Evolutionary conservation across 2,797 vertebrate species (phyloP), one percentile per base, ranked within the genome.

Genomic region (Halcyon leucocephala): DNA sequence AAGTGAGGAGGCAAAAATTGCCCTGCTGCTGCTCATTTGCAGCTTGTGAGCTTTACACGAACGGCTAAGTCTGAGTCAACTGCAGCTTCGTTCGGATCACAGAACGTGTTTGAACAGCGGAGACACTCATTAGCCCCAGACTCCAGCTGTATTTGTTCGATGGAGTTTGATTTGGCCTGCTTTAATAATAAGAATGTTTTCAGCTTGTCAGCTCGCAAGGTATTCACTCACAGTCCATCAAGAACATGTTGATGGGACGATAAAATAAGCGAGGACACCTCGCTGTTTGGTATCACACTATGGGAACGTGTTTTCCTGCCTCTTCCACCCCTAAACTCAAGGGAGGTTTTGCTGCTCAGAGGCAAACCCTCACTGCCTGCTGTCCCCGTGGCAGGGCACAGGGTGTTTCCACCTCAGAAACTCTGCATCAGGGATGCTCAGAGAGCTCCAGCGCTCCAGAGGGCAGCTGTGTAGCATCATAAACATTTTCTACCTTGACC

Each of bases 121-220:
- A 88, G 60, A 71, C 88, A 35, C n/a, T 78, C 76, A 26, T 83
- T 81, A 91, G 12, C 41, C 41, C 14, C 17, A 46, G 49, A 78
- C 52, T 52, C 62, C 48, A 60, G 51, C 35, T 21, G 21, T 41
- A 29, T 88, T 90, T 93, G 52, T 46, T 91, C 16, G 3, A 51
- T 8, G 28, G 46, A n/a, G 46, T 71, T 94, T 88, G 65, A 58
- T 74, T 80, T 74, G 69, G 35, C 37, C 60, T 52, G 81, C 35
- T 82, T 49, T 61, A 83, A 35, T 35, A 60, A 60, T 28, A 72
- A 37, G 55, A 62, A 86, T 37, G 9, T 48, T 74, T 92, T 51
- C 61, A 52, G 28, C 52, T 82, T 57, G 60, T 73, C 84, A 91
- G 57, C 39, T 44, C 37, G 39, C 37, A 77, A 76, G 71, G 67